These are phyloP conservation scores for Sarcophaga subvicina DNA, from an alignment of 2,888 invertebrate species.

Conservation along the genomic window DNA sequence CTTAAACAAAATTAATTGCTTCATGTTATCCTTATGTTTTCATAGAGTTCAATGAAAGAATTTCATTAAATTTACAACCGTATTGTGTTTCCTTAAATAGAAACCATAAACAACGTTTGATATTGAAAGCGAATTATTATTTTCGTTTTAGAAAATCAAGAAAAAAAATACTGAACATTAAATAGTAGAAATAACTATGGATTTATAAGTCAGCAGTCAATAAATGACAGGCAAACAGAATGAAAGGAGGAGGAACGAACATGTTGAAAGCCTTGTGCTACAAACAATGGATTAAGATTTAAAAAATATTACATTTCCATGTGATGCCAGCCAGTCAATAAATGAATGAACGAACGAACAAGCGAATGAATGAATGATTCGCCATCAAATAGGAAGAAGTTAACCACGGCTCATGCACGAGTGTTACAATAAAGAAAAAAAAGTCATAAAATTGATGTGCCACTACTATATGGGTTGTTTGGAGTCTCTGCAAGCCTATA, in stretches of 20 bases:
- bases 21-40: neutral
- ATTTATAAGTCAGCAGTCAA: no score
- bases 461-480: constrained; percentile 7
- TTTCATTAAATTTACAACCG: neutral
- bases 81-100: constrained; percentile 8
- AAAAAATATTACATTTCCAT: neutral
- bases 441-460: constrained; percentile 53
- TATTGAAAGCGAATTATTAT: constrained; percentile 58
- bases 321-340: neutral
- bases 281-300: neutral
- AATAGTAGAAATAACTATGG: neutral
- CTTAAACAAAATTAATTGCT: neutral
- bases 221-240: neutral
- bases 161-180: neutral
- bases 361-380: neutral
- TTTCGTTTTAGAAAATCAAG: constrained; percentile 31
- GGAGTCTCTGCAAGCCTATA: constrained; percentile 47
- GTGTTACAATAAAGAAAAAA: neutral
- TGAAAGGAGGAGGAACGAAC: neutral
- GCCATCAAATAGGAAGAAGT: neutral
- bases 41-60: neutral
- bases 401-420: neutral
- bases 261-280: no score
- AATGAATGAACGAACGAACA: neutral
- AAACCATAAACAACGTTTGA: constrained; percentile 40